Base-by-base conservation (phyloP, 2,888 invertebrate species). In the Erynnis tages region DNA sequence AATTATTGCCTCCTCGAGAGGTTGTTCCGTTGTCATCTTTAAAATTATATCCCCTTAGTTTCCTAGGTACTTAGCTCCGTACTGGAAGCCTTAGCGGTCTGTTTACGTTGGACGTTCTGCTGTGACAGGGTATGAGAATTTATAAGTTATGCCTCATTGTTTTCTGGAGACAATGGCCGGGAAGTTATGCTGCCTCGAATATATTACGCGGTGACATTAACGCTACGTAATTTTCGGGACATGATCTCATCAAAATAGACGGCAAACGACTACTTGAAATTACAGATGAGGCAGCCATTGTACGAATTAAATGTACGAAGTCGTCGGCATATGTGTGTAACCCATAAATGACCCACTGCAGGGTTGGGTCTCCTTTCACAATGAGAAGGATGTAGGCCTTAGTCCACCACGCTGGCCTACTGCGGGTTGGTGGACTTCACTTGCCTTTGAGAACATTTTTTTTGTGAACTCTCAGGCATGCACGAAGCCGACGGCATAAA, bases 21-120 rank as follows among this genome's bases (percentile, higher is more conserved):
- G 63, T 56, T 63, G 65, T 66, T 59, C 43, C 54, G 63, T 63
- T 69, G 67, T 70, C 71, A 61, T 69, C 67, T 65, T 61, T 63
- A 54, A 68, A 71, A 66, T 67, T 68, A 67, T 66, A 65, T 59
- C 58, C 60, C 57, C 58, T 58, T 58, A 63, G 59, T 60, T 60
- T 58, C 55, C 54, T 53, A 54, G 54, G 57, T 59, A 58, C 60
- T 63, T 60, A 57, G 56, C 53, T 48, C 29, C 19, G 45, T 34
- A 46, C 46, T 46, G 53, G 53, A 44, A 53, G 45, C 43, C 27
- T 40, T 53, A 38, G 40, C 27, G 35, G 38, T 53, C 32, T 40
- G 53, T 53, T 53, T 46, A 53, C 44, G 38, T 52, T 52, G 52
- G 45, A 52, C 52, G 52, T 21, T 37, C 43, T 27, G 34, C 41